A percentile compares a stretch with the other conserved stretches of the same genome.
Conservation (phyloP, 2,797 vertebrate genomes). For the Gadopsis bispinosus region DNA sequence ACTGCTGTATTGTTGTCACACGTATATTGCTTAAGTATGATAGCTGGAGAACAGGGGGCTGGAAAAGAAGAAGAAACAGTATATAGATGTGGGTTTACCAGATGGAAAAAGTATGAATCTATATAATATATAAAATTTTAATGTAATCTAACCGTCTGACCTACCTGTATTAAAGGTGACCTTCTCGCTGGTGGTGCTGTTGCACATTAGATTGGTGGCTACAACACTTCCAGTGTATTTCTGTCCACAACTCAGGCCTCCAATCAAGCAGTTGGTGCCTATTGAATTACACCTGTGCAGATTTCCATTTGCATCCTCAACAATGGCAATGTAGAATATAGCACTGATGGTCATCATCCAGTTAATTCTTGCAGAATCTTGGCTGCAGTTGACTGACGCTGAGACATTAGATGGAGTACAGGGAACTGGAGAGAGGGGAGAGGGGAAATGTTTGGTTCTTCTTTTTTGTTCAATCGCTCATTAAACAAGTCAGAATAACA, state of each 20-base stretch:
- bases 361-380: conserved; percentile 67
- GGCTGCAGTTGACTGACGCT: conserved; percentile 68
- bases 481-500: background rate
- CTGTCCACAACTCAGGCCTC: conserved; percentile 79
- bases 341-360: conserved; percentile 72
- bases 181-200: conserved; percentile 69
- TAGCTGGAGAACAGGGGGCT: conserved; percentile 78
- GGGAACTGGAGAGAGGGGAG: conserved; percentile 74
- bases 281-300: conserved; percentile 59
- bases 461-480: too few relatives aligned
- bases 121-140: background rate
- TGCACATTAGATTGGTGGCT: conserved; percentile 78
- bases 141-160: conserved; percentile 6
- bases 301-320: conserved; percentile 61
- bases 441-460: background rate
- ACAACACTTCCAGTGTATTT: conserved; percentile 74
- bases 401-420: conserved; percentile 77
- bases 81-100: background rate
- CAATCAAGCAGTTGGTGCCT: conserved; percentile 66
- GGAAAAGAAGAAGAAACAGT: conserved; percentile 9
- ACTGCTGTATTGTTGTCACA: conserved; percentile 64
- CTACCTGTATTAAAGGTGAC: conserved; percentile 77
- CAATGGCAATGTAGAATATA: conserved; percentile 71
- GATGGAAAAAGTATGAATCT: background rate
- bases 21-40: conserved; percentile 52